Conservation (phyloP, 2,888 invertebrate genomes). For the Smittia aterrima region DNA sequence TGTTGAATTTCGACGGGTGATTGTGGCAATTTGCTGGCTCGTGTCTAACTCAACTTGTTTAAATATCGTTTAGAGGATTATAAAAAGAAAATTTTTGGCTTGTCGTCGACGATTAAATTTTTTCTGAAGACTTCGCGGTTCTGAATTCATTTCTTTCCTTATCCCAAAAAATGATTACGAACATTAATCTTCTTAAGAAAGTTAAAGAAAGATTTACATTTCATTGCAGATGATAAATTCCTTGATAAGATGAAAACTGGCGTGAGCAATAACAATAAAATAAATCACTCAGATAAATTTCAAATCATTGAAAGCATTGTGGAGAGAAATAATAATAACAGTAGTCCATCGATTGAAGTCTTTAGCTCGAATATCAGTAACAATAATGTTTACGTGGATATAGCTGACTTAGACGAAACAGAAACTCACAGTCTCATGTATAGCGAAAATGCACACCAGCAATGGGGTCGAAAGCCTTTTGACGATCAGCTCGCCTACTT, state of each 20-base stretch:
- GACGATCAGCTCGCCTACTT: conserved; percentile 34
- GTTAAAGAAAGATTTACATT: not conserved
- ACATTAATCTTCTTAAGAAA: too few species aligned
- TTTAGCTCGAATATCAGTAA: conserved; percentile 34
- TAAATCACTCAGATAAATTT: conserved; percentile 31
- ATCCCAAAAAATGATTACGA: too few species aligned
- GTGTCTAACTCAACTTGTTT: not conserved
- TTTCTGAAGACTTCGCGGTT: too few species aligned
- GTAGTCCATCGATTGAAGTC: conserved; percentile 25
- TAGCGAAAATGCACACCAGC: conserved; percentile 37
- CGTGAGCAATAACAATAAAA: conserved; percentile 22
- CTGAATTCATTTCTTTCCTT: too few species aligned
- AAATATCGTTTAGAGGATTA: too few species aligned
- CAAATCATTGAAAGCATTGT: conserved; percentile 34
- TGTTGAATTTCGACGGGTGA: conserved; percentile 22
- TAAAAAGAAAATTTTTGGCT: not conserved
- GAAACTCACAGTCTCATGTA: conserved; percentile 40
- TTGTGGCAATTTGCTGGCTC: conserved; percentile 11
- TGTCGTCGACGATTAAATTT: not conserved
- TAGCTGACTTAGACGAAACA: conserved; percentile 38
- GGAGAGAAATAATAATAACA: conserved; percentile 34
- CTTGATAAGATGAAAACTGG: conserved; percentile 33
- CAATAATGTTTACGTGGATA: conserved; percentile 40
- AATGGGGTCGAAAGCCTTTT: conserved; percentile 31
- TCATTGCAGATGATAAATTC: conserved; percentile 31